Percentiles rank a stretch among this genome's conserved stretches.
Evolutionary conservation across 1,140 invertebrate species (phyloP).

Genomic region (Pseudachorutes palmiensis): DNA sequence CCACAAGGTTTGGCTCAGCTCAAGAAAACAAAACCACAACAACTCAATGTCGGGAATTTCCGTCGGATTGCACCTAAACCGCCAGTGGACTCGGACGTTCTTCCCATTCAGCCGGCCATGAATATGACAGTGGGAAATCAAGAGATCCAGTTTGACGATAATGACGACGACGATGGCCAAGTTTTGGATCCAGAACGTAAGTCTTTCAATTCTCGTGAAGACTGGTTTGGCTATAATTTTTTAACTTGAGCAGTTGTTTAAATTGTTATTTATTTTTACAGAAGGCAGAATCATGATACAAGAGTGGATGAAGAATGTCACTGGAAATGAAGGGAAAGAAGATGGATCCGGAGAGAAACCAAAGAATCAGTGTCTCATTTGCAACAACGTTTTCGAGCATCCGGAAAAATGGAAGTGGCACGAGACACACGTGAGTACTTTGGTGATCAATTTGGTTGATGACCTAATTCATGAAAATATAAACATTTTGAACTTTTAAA

Average conservation of each 20-base stretch:
- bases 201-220: no score
- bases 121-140: background rate
- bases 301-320: constrained; percentile 29
- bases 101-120: background rate
- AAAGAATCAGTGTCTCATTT: constrained; percentile 26
- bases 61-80: constrained; percentile 14
- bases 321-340: constrained; percentile 10
- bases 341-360: background rate
- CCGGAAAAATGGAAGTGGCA: constrained; percentile 30
- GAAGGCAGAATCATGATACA: constrained; percentile 19
- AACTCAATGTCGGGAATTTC: background rate
- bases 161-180: constrained; percentile 11
- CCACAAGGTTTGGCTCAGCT: background rate
- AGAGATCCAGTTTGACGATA: constrained; percentile 9
- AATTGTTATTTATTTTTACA: constrained; percentile 8
- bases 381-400: constrained; percentile 23
- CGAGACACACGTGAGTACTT: constrained; percentile 15
- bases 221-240: no score
- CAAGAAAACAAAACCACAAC: background rate
- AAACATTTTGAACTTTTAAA: background rate
- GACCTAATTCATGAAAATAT: background rate
- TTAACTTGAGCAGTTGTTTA: background rate
- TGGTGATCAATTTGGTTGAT: no score
- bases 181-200: constrained; percentile 8
- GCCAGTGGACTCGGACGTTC: background rate